Evolutionary conservation across 2,113 vertebrate species (phyloP), one percentile per base, ranked within the genome.

Genomic region (Sapajus apella): DNA sequence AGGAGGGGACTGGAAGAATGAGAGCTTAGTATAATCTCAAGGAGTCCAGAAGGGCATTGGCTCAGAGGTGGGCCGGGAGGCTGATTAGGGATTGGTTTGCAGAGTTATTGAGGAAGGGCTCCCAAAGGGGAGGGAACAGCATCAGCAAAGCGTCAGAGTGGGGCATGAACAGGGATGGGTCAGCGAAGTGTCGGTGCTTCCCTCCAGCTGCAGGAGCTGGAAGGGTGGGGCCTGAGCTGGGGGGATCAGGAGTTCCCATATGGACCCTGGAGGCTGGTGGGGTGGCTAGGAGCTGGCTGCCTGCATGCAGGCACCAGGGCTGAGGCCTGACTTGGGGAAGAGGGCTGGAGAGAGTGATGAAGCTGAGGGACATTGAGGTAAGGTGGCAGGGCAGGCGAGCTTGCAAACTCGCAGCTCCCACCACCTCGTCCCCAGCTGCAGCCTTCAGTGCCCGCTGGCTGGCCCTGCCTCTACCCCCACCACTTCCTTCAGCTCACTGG

Each of bases 111-210:
- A 21, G 23, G 40, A 37, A 32, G 12, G 35, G 23, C 43, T 43
- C 6, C 25, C 6, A 2, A 0, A 35, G 45, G 18, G 32, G 32
- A 84, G 61, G 35, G 50, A 56, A 11, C 43, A 6, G 66, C 5
- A 7, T 27, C 9, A 27, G 43, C 77, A 6, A 13, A 52, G 77
- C 27, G 23, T 80, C 37, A 6, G 56, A 20, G 4, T 68, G 16
- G 16, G 82, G 37, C 18, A 20, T 0, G 32, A 73, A 47, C 52
- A 7, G 7, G 21, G 47, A 8, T 4, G 4, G n/a, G 18, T 82
- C 6, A 1, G 47, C 77, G 20, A 13, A 8, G 32, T 0, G 4
- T 61, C 18, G 0, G 0, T 2, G 45, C 75, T 20, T 23, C 2
- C 1, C 0, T 3, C 77, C 3, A 3, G 32, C 82, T 25, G 68